phyloP scores from a whole-genome alignment of 2,797 vertebrate species.

The Lophius americanus region DNA sequence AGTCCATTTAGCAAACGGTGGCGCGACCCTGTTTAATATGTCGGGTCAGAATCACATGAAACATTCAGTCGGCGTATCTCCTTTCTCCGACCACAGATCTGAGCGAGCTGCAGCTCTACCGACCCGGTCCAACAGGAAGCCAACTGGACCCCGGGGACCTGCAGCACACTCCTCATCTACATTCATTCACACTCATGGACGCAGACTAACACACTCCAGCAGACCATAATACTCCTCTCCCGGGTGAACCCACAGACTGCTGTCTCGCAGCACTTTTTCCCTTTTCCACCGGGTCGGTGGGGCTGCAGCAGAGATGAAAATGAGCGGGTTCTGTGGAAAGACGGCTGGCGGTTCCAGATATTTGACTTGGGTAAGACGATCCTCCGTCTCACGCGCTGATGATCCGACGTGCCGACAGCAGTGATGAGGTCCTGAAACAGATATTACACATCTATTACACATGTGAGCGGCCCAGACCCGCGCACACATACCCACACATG shows the following conservation, averaged over 20 bases:
- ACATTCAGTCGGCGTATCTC: not conserved
- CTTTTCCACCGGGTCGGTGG: slow-evolving; percentile 51
- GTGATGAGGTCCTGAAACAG: slow-evolving; percentile 59
- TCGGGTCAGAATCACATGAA: slow-evolving; percentile 7
- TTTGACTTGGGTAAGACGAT: slow-evolving; percentile 77
- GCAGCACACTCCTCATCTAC: not conserved
- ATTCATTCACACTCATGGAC: not conserved
- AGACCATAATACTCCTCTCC: not conserved
- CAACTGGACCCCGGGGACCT: slow-evolving; percentile 1
- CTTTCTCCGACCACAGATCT: not conserved
- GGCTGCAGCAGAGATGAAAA: slow-evolving; percentile 70
- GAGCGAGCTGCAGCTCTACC: not conserved
- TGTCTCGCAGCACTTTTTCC: not conserved
- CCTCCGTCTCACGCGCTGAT: slow-evolving; percentile 62
- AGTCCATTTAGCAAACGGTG: not conserved
- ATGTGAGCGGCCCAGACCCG: slow-evolving; percentile 49
- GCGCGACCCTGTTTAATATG: not conserved
- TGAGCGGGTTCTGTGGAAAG: slow-evolving; percentile 48
- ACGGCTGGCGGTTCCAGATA: slow-evolving; percentile 63
- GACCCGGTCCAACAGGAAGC: slow-evolving; percentile 15
- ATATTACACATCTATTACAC: slow-evolving; percentile 73
- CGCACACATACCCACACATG: slow-evolving; percentile 37
- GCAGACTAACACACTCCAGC: not conserved
- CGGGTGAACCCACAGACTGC: not conserved
- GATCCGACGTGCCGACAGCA: slow-evolving; percentile 73